phyloP scores from a whole-genome alignment of 2,888 invertebrate genomes.

The Eupithecia vulgata region DNA sequence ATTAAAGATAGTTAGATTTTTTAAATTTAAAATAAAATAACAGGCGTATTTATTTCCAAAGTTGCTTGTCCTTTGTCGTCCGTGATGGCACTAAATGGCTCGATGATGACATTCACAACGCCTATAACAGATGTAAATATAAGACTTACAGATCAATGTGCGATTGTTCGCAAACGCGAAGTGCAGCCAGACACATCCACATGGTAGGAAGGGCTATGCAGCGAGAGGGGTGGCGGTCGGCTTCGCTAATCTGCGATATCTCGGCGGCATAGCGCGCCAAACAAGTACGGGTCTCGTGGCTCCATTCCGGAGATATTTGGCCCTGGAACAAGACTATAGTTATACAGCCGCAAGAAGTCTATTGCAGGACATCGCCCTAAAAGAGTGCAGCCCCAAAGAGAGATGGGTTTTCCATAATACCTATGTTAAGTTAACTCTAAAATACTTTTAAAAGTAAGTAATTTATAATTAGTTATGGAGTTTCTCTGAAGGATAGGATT shows the following conservation, averaged over 20 bases:
- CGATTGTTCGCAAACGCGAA: conserved; percentile 96
- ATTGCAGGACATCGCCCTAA: neutral
- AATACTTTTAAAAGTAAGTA: too few species aligned
- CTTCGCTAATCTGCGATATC: conserved; percentile 91
- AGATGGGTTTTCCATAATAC: too few species aligned
- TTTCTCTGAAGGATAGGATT: too few species aligned
- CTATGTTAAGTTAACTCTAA: too few species aligned
- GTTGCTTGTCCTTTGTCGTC: too few species aligned
- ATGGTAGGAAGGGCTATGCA: conserved; percentile 93
- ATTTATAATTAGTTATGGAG: too few species aligned
- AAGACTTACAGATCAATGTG: conserved; percentile 88
- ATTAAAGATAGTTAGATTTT: neutral
- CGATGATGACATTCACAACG: neutral
- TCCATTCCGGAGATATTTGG: conserved; percentile 93
- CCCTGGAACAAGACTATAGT: conserved; percentile 83
- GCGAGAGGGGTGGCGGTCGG: conserved; percentile 88
- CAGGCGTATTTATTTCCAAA: too few species aligned
- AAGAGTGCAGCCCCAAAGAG: too few species aligned
- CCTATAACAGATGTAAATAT: conserved; percentile 18
- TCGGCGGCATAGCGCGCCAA: conserved; percentile 94
- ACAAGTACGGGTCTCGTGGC: conserved; percentile 92
- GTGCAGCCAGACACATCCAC: conserved; percentile 96
- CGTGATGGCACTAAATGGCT: too few species aligned
- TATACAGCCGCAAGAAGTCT: conserved; percentile 39
- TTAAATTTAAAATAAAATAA: too few species aligned